phyloP scores from a whole-genome alignment of 2,888 invertebrate genomes.

The Athalia rosae region DNA sequence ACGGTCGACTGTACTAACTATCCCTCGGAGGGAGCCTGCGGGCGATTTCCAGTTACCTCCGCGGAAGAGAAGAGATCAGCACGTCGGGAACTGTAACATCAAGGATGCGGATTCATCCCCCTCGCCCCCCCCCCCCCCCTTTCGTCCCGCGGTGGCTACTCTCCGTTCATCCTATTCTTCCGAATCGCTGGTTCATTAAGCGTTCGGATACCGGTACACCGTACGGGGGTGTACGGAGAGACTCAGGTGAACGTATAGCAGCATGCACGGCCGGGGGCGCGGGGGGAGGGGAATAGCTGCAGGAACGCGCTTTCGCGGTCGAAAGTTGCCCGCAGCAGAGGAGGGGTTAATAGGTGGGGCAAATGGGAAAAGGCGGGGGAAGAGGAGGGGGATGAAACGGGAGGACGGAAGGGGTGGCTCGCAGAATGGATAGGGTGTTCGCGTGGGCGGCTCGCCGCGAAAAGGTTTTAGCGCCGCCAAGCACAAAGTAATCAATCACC shows the following conservation, averaged over 20 bases:
- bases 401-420: slow-evolving; percentile 17
- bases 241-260: slow-evolving; percentile 39
- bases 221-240: slow-evolving; percentile 1
- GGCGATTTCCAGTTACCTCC: neutral
- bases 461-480: slow-evolving; percentile 64
- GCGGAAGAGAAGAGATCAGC: slow-evolving; percentile 30
- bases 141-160: slow-evolving; percentile 39
- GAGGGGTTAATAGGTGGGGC: slow-evolving; percentile 38
- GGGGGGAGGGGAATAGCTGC: neutral
- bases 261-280: slow-evolving; percentile 48
- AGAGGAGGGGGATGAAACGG: too few relatives aligned
- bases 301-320: slow-evolving; percentile 27
- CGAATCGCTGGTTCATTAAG: slow-evolving; percentile 41
- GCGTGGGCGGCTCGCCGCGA: slow-evolving; percentile 60
- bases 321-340: slow-evolving; percentile 27
- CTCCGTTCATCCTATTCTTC: slow-evolving; percentile 35
- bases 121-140: slow-evolving; percentile 37
- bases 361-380: slow-evolving; percentile 30
- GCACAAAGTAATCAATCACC: slow-evolving; percentile 67
- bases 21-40: neutral
- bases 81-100: slow-evolving; percentile 12
- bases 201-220: slow-evolving; percentile 13
- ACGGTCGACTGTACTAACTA: neutral
- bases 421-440: slow-evolving; percentile 21
- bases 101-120: slow-evolving; percentile 15